Conservation (phyloP, 2,888 invertebrate genomes). For the Tinea semifulvella region DNA sequence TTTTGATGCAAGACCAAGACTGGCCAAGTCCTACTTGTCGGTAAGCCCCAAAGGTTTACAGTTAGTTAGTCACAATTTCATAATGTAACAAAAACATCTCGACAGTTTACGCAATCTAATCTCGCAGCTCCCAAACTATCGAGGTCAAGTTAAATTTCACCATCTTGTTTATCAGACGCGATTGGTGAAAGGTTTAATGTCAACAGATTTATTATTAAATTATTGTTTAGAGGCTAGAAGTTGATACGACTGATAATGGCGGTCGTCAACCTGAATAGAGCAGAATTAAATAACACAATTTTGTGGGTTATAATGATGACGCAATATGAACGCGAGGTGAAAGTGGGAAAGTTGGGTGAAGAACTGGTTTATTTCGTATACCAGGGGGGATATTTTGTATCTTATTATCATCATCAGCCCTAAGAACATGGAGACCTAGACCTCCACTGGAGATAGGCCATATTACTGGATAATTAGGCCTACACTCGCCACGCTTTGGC, state of each 20-base stretch:
- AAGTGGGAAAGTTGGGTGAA: constrained; percentile 25
- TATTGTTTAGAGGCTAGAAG: neutral
- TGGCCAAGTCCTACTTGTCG: too few species aligned
- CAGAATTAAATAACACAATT: constrained; percentile 19
- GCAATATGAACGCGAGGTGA: constrained; percentile 28
- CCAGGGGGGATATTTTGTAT: neutral
- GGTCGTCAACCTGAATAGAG: constrained; percentile 17
- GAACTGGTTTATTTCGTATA: constrained; percentile 23
- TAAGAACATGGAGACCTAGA: too few species aligned
- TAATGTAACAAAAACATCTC: constrained; percentile 9
- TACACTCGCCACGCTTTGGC: too few species aligned
- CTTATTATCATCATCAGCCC: too few species aligned
- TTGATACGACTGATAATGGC: constrained; percentile 16
- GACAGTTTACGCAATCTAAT: constrained; percentile 25
- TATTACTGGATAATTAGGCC: too few species aligned
- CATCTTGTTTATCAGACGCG: constrained; percentile 17
- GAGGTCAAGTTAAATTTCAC: constrained; percentile 25
- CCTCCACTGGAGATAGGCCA: too few species aligned
- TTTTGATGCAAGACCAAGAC: too few species aligned
- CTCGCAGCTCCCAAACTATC: constrained; percentile 22
- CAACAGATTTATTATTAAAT: constrained; percentile 10
- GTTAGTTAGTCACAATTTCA: neutral
- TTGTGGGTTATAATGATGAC: constrained; percentile 24
- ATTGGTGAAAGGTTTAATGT: constrained; percentile 9
- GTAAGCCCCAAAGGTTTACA: neutral